phyloP scores from a whole-genome alignment of 2,797 vertebrate species.

The Cyprinella venusta region DNA sequence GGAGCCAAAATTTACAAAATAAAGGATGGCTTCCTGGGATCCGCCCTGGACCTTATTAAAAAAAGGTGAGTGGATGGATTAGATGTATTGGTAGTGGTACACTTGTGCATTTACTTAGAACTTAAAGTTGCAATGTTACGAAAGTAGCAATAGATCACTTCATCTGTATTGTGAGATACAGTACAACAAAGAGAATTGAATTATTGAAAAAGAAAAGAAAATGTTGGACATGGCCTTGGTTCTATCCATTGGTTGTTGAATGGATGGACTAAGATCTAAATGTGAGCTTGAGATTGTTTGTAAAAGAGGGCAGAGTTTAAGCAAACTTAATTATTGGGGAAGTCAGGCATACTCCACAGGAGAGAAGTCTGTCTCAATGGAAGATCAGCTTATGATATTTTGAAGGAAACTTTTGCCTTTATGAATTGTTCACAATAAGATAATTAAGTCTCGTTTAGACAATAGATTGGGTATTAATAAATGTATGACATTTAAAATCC shows the following conservation, averaged over 20 bases:
- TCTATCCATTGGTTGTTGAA: background rate
- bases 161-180: background rate
- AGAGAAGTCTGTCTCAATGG: background rate
- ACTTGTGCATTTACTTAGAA: background rate
- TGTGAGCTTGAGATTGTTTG: background rate
- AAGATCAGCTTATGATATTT: background rate
- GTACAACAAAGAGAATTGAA: background rate
- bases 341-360: background rate
- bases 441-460: background rate
- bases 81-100: background rate
- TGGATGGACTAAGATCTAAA: background rate
- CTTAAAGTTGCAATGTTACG: background rate
- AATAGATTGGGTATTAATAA: background rate
- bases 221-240: background rate
- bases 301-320: background rate
- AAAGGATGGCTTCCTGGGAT: conserved; percentile 89
- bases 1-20: conserved; percentile 91
- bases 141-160: background rate
- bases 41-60: conserved; percentile 90
- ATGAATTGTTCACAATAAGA: background rate
- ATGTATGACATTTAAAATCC: too few species aligned
- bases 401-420: background rate
- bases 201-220: too few species aligned
- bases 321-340: background rate
- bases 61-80: conserved; percentile 81